phyloP scores from a whole-genome alignment of 1,140 invertebrate genomes.

The Penaeus indicus region DNA sequence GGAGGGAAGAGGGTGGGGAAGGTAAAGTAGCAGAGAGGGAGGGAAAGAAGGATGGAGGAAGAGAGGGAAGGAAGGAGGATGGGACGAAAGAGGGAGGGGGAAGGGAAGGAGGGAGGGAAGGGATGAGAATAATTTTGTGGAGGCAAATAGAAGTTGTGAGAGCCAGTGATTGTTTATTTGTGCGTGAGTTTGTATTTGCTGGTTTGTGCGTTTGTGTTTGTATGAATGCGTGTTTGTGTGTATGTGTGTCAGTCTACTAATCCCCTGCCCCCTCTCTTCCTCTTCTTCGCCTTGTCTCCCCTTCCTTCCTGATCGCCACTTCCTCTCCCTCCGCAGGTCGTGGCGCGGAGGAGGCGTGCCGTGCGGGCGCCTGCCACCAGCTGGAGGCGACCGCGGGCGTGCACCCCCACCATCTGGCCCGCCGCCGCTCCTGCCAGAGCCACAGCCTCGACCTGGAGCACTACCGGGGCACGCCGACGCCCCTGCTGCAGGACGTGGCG shows the following conservation, averaged over 20 bases:
- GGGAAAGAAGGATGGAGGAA: neutral
- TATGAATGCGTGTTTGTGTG: no score
- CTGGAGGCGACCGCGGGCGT: neutral
- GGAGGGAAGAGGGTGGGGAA: neutral
- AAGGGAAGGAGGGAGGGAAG: no score
- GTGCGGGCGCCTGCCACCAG: neutral
- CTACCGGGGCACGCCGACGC: conserved; percentile 29
- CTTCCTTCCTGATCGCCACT: no score
- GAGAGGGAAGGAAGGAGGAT: neutral
- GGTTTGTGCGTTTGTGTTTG: no score
- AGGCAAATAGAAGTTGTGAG: no score
- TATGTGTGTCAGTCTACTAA: no score
- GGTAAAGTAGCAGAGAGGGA: neutral
- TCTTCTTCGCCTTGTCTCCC: no score
- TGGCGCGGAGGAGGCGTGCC: conserved; percentile 21
- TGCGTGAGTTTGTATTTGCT: no score
- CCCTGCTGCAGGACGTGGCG: conserved; percentile 33
- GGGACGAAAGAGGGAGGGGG: no score
- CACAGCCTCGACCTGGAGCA: conserved; percentile 54
- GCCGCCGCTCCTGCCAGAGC: conserved; percentile 50
- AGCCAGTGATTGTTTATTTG: no score
- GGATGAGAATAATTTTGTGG: no score
- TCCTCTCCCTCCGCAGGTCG: conserved; percentile 31
- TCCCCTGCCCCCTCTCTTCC: no score
- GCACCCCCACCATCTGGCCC: conserved; percentile 25